phyloP scores from a whole-genome alignment of 2,797 vertebrate species.

The Selene dorsalis region DNA sequence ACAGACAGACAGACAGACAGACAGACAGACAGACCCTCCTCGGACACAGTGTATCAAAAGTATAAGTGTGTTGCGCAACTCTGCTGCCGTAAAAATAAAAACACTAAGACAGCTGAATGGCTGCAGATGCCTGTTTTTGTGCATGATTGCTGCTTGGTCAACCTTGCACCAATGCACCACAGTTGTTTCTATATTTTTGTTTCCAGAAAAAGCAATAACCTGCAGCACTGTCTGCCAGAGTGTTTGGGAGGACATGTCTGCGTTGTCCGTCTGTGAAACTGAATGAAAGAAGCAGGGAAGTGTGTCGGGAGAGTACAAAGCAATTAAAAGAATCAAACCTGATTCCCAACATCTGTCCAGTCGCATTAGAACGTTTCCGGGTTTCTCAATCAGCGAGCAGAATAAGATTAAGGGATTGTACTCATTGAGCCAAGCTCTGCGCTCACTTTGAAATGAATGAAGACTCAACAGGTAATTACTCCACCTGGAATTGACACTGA shows the following conservation, averaged over 20 bases:
- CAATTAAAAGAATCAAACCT: constrained; percentile 99
- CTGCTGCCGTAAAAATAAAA: constrained; percentile 52
- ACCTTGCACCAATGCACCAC: constrained; percentile 40
- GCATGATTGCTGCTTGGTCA: constrained; percentile 67
- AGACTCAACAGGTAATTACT: constrained; percentile 97
- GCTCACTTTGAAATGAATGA: constrained; percentile 94
- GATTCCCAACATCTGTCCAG: constrained; percentile 94
- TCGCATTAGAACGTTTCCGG: constrained; percentile 95
- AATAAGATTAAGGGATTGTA: constrained; percentile 99
- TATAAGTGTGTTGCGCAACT: neutral
- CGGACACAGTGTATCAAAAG: neutral
- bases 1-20: too few species aligned
- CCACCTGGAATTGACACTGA: constrained; percentile 93
- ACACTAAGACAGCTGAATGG: constrained; percentile 51
- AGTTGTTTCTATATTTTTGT: constrained; percentile 49
- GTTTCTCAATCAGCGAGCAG: constrained; percentile 92
- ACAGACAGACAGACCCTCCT: neutral
- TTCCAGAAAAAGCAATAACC: constrained; percentile 41
- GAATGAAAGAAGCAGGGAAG: constrained; percentile 57
- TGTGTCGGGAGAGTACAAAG: constrained; percentile 83
- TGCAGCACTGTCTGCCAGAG: constrained; percentile 8
- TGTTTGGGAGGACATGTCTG: constrained; percentile 20
- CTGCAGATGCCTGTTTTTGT: constrained; percentile 30
- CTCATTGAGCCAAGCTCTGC: constrained; percentile 94
- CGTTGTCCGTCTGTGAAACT: constrained; percentile 59